phyloP scores from a whole-genome alignment of 2,113 vertebrate genomes.

The Colossoma macropomum region DNA sequence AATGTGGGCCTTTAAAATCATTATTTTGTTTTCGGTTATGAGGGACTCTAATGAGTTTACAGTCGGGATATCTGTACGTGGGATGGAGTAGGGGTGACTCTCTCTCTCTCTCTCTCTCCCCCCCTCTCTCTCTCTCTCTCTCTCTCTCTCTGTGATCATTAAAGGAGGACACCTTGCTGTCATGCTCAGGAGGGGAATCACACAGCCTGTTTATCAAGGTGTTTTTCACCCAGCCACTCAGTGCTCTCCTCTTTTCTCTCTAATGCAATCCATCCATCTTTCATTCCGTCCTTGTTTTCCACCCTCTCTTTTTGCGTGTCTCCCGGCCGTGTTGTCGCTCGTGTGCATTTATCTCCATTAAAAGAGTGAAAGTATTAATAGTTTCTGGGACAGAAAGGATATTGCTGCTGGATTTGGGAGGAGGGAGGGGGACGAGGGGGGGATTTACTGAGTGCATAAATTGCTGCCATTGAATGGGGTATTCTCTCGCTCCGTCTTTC shows the following conservation, averaged over 20 bases:
- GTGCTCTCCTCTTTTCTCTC: constrained; percentile 49
- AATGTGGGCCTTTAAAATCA: too few relatives aligned
- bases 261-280: constrained; percentile 75
- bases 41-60: too few relatives aligned
- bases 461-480: constrained; percentile 40
- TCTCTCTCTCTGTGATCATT: constrained; percentile 6
- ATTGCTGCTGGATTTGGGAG: constrained; percentile 51
- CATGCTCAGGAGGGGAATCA: constrained; percentile 33
- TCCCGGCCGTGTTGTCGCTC: constrained; percentile 55
- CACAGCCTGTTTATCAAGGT: constrained; percentile 53
- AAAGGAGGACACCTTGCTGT: constrained; percentile 60
- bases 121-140: neutral
- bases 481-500: constrained; percentile 33
- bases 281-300: constrained; percentile 63
- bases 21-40: too few relatives aligned
- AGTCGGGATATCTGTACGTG: too few relatives aligned
- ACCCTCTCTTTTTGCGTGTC: constrained; percentile 34
- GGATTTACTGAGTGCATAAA: constrained; percentile 48
- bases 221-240: constrained; percentile 59
- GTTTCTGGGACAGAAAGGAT: constrained; percentile 64
- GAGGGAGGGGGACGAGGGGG: constrained; percentile 9
- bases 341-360: constrained; percentile 75
- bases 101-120: constrained; percentile 1
- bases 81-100: too few relatives aligned
- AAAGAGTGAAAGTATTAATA: constrained; percentile 69